Evolutionary conservation across 1,140 invertebrate species (phyloP).

Genomic region (Tenebrio molitor): DNA sequence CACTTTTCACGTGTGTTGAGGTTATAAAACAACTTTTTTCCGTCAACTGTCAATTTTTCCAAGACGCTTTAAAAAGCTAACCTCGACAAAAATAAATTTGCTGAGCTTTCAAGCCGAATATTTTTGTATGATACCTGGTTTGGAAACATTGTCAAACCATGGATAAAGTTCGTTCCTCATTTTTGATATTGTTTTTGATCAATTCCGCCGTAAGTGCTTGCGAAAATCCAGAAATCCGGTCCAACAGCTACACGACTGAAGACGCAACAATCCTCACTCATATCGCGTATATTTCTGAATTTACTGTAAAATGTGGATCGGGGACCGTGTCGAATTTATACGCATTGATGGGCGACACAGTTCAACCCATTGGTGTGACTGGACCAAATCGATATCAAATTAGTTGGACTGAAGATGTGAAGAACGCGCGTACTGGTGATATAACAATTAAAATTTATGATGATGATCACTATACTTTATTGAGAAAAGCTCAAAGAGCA

Average conservation of each 20-base stretch:
- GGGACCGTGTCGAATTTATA: constrained; percentile 80
- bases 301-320: constrained; percentile 76
- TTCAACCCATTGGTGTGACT: constrained; percentile 83
- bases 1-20: too few relatives aligned
- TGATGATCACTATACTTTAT: constrained; percentile 89
- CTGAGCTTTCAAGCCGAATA: too few relatives aligned
- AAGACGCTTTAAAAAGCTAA: too few relatives aligned
- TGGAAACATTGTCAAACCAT: too few relatives aligned
- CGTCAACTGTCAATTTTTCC: too few relatives aligned
- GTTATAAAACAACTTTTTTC: too few relatives aligned
- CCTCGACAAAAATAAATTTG: too few relatives aligned
- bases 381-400: constrained; percentile 85
- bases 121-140: too few relatives aligned
- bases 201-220: constrained; percentile 66
- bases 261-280: constrained; percentile 90
- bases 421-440: constrained; percentile 82
- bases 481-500: constrained; percentile 81
- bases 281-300: constrained; percentile 83
- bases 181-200: neutral
- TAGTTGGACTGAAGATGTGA: constrained; percentile 91
- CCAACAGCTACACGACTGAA: constrained; percentile 85
- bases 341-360: constrained; percentile 84
- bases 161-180: too few relatives aligned
- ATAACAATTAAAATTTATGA: constrained; percentile 88
- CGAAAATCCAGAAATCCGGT: constrained; percentile 74